Base-by-base conservation (phyloP, 2,888 invertebrate species). In the Epistrophella euchroma region DNA sequence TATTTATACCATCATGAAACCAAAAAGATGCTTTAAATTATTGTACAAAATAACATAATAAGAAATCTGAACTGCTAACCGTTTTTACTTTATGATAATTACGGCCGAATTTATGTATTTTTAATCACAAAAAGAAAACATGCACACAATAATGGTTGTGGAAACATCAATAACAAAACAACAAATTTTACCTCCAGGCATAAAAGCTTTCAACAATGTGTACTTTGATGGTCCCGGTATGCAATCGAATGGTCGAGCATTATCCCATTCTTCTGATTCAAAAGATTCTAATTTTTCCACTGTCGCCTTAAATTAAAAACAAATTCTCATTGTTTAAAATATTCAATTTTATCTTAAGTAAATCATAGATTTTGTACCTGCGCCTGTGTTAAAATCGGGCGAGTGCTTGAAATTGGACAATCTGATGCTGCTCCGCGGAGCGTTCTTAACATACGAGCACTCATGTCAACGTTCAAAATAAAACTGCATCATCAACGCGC, bases 151-250 rank as follows among this genome's bases (percentile, higher is more conserved):
- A n/a, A n/a, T n/a, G n/a, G 5, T 11, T 17, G 1, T 32, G 1
- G 2, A 35, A 35, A 2, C 35, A 43, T 5, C n/a, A n/a, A 43
- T n/a, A 19, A 22, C 4, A 0, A 55, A 17, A 17, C 10, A 4
- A 17, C 17, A 10, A 35, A 32, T 56, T 19, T 62, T 75, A 85
- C 86, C 86, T 74, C 86, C 86, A 11, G 86, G 86, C 78, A 86
- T 78, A 15, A 86, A 86, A 2, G 82, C 86, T 45, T 58, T 86
- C 45, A 77, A 22, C 15, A 86, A 50, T 13, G 73, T 66, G 32
- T 37, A 82, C 19, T 82, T 86, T 50, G 86, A 74, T 15, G 86
- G 86, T 9, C 86, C 82, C 9, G 86, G 86, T 19, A 86, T 66
- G 2, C 77, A 58, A 17, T 82, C 19, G 4, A 82, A 86, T 17